Percentiles rank a stretch among this genome's conserved stretches.
These are phyloP conservation scores for Ellobium chinense DNA, from an alignment of 2,888 invertebrate species.

Conservation along the genomic window DNA sequence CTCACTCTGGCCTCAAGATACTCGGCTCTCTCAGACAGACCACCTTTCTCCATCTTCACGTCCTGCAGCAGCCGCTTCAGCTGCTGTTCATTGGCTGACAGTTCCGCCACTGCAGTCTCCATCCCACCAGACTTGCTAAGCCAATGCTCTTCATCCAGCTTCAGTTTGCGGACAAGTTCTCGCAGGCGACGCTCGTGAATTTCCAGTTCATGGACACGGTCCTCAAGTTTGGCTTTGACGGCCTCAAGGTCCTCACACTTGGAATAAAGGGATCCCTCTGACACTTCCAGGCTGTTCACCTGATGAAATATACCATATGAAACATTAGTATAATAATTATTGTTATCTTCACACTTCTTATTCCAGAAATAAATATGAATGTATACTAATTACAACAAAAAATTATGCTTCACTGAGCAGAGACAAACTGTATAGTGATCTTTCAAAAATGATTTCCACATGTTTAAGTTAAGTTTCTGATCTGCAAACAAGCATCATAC, in stretches of 20 bases:
- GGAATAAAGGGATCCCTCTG: constrained; percentile 64
- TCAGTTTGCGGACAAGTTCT: constrained; percentile 66
- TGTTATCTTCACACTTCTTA: too few species aligned
- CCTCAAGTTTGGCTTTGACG: constrained; percentile 61
- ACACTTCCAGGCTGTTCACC: constrained; percentile 60
- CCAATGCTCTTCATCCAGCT: constrained; percentile 68
- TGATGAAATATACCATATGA: neutral
- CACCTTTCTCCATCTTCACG: constrained; percentile 69
- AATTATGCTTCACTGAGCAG: too few species aligned
- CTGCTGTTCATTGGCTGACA: constrained; percentile 68
- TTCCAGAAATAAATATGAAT: too few species aligned
- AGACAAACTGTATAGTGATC: too few species aligned
- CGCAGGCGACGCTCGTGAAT: constrained; percentile 65
- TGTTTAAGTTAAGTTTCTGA: too few species aligned
- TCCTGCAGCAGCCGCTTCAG: constrained; percentile 67
- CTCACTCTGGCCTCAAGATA: constrained; percentile 63
- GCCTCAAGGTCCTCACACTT: constrained; percentile 68
- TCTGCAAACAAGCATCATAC: too few species aligned
- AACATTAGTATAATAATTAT: too few species aligned
- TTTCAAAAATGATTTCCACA: too few species aligned
- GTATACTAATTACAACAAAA: too few species aligned
- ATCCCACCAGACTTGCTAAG: constrained; percentile 65
- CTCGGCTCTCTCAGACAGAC: constrained; percentile 64
- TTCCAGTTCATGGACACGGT: constrained; percentile 64
- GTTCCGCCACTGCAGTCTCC: constrained; percentile 69